These are phyloP conservation scores for Pipistrellus kuhlii DNA, from an alignment of 2,797 vertebrate genomes.

Conservation along the genomic window DNA sequence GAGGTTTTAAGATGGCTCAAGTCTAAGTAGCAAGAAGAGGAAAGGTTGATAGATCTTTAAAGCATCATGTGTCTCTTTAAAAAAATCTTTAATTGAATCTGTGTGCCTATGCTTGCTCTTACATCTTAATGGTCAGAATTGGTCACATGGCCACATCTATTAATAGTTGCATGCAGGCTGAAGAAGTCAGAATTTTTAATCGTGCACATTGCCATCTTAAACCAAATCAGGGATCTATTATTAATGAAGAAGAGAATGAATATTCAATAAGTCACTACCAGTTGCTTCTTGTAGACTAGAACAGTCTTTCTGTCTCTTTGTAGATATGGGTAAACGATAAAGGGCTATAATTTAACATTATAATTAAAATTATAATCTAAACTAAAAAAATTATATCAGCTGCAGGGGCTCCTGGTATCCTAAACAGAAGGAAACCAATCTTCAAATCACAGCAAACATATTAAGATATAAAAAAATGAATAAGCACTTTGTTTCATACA, in stretches of 20 bases:
- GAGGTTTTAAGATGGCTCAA: background rate
- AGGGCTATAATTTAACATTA: background rate
- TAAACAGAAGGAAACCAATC: background rate
- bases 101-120: background rate
- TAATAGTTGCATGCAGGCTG: background rate
- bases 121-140: background rate
- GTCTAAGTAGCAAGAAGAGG: background rate
- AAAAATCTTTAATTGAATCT: background rate
- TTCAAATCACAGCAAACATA: constrained; percentile 26
- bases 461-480: background rate
- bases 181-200: background rate
- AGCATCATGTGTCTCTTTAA: background rate
- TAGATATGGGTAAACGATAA: constrained; percentile 14
- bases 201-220: background rate
- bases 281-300: background rate
- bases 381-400: background rate
- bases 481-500: background rate
- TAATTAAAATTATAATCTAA: constrained; percentile 20
- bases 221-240: constrained; percentile 3
- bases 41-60: background rate
- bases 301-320: background rate
- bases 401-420: background rate
- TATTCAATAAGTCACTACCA: background rate
- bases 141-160: background rate
- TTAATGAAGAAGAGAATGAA: background rate